phyloP scores from a whole-genome alignment of 2,888 invertebrate genomes.

The Clunio marinus region DNA sequence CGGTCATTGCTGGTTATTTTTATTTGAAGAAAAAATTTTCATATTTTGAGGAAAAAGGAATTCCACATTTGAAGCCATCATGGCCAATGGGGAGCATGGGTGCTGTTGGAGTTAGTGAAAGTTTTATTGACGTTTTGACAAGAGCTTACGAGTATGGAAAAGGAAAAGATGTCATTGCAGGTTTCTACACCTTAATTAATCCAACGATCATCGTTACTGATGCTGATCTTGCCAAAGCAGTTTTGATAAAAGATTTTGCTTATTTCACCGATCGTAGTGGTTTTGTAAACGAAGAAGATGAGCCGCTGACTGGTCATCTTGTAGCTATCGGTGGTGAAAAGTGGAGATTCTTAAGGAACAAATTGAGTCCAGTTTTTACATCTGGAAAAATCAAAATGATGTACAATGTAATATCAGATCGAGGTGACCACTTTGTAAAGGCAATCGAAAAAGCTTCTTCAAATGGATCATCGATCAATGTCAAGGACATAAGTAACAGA shows the following conservation, averaged over 20 bases:
- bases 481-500: constrained; percentile 12
- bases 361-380: constrained; percentile 27
- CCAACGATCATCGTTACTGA: constrained; percentile 27
- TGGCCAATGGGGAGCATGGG: constrained; percentile 6
- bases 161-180: constrained; percentile 25
- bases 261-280: constrained; percentile 17
- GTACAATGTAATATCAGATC: background rate
- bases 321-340: constrained; percentile 21
- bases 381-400: constrained; percentile 28
- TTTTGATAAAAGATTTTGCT: constrained; percentile 37
- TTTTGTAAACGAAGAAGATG: constrained; percentile 33
- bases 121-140: background rate
- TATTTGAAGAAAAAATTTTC: constrained; percentile 29
- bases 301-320: constrained; percentile 29
- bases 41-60: background rate
- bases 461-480: constrained; percentile 11
- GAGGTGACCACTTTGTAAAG: background rate
- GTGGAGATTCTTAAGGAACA: constrained; percentile 26
- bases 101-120: background rate
- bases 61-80: constrained; percentile 7
- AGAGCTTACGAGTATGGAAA: constrained; percentile 32
- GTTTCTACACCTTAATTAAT: constrained; percentile 17
- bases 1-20: background rate
- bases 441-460: background rate
- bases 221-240: constrained; percentile 17